phyloP scores from a whole-genome alignment of 2,113 vertebrate genomes.

The Alligator mississippiensis region DNA sequence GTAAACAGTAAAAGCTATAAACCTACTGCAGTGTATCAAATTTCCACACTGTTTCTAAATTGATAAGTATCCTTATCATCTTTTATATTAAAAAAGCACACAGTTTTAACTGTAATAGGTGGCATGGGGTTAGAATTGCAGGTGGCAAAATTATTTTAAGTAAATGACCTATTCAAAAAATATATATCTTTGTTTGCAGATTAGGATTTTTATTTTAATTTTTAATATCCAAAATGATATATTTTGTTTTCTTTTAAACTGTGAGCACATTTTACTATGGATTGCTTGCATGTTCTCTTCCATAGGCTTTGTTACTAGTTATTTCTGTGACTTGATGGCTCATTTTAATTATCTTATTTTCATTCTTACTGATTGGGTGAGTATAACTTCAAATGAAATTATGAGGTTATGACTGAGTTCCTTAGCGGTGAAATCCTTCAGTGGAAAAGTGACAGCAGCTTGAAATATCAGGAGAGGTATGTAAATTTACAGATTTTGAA shows the following conservation, averaged over 20 bases:
- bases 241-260: neutral
- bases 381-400: neutral
- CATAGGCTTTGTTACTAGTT: accelerated
- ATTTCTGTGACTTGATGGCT: neutral
- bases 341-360: neutral
- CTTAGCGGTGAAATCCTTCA: accelerated
- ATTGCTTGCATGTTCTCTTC: neutral
- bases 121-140: neutral
- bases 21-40: conserved; percentile 18
- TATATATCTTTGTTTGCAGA: neutral
- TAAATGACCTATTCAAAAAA: neutral
- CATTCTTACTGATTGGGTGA: neutral
- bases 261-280: neutral
- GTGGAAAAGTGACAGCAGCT: neutral
- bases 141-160: neutral
- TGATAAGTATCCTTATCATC: conserved; percentile 36
- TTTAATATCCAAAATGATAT: neutral
- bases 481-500: accelerated
- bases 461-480: neutral
- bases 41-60: conserved; percentile 39
- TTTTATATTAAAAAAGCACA: neutral
- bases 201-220: neutral
- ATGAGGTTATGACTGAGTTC: neutral
- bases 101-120: conserved; percentile 17
- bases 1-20: conserved; percentile 45